Conservation (phyloP, 2,888 invertebrate species). For the Gastracanthus pulcherrimus region DNA sequence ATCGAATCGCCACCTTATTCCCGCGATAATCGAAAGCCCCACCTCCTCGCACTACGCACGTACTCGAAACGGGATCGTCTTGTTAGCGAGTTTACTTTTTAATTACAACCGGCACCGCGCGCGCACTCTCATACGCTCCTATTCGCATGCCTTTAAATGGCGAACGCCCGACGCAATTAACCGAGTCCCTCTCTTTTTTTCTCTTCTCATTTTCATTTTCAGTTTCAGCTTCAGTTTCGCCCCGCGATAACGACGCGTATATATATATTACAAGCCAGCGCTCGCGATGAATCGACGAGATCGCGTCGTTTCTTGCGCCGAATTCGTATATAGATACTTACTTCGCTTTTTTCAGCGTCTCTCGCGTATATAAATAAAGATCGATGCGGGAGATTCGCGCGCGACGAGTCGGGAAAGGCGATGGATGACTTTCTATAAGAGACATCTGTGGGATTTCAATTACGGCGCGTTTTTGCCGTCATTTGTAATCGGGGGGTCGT, state of each 20-base stretch:
- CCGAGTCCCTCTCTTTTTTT: not conserved
- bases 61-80: conserved; percentile 24
- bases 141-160: conserved; percentile 41
- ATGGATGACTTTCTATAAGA: conserved; percentile 17
- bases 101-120: conserved; percentile 45
- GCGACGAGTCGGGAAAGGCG: not conserved
- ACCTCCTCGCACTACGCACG: not conserved
- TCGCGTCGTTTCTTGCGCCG: conserved; percentile 37
- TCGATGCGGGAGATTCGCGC: not conserved
- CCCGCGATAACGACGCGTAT: conserved; percentile 11
- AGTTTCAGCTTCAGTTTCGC: no score
- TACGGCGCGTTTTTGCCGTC: conserved; percentile 26
- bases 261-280: not conserved
- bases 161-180: conserved; percentile 44
- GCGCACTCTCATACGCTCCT: not conserved
- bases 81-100: conserved; percentile 53
- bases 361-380: conserved; percentile 10
- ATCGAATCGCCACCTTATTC: not conserved
- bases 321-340: not conserved
- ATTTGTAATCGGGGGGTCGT: conserved; percentile 32
- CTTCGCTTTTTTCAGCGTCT: not conserved
- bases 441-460: not conserved
- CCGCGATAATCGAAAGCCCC: conserved; percentile 45
- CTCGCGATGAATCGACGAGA: conserved; percentile 11
- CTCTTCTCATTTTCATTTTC: conserved; percentile 41